Evolutionary conservation across 2,797 vertebrate species (phyloP).

Genomic region (Xyrichtys novacula): DNA sequence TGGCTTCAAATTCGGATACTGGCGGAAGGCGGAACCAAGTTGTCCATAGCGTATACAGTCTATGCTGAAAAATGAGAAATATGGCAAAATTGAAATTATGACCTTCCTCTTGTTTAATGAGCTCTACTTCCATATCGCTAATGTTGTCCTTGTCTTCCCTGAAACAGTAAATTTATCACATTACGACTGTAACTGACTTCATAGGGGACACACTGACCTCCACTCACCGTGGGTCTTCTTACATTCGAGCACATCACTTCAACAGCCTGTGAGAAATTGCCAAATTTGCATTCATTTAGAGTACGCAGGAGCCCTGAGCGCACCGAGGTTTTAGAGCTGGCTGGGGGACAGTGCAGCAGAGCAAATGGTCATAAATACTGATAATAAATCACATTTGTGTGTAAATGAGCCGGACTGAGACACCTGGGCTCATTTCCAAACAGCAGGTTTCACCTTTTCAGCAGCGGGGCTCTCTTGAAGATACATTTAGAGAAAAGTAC

Average conservation of each 20-base stretch:
- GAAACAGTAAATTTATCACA: not conserved
- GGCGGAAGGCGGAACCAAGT: no score
- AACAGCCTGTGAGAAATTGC: conserved; percentile 21
- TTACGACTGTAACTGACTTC: not conserved
- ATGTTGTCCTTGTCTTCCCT: not conserved
- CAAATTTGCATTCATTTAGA: conserved; percentile 46
- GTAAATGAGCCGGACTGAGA: conserved; percentile 44
- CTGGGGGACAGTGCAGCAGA: conserved; percentile 26
- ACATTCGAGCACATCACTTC: conserved; percentile 20
- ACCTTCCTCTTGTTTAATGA: not conserved
- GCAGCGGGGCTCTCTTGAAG: not conserved
- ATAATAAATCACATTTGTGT: conserved; percentile 47
- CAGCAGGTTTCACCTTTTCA: conserved; percentile 26
- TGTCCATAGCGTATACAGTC: no score
- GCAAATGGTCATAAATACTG: conserved; percentile 42
- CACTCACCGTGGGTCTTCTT: not conserved
- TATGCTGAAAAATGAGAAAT: no score
- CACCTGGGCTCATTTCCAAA: conserved; percentile 39
- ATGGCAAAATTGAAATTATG: not conserved
- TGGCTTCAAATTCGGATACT: no score
- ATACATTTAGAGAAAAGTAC: conserved; percentile 6
- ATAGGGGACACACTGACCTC: conserved; percentile 18
- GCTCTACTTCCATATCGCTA: not conserved
- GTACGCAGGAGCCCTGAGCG: conserved; percentile 8
- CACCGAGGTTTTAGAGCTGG: conserved; percentile 14